Evolutionary conservation across 2,797 vertebrate genomes (phyloP), one percentile per base, ranked within the genome.

Genomic region (Anguilla anguilla): DNA sequence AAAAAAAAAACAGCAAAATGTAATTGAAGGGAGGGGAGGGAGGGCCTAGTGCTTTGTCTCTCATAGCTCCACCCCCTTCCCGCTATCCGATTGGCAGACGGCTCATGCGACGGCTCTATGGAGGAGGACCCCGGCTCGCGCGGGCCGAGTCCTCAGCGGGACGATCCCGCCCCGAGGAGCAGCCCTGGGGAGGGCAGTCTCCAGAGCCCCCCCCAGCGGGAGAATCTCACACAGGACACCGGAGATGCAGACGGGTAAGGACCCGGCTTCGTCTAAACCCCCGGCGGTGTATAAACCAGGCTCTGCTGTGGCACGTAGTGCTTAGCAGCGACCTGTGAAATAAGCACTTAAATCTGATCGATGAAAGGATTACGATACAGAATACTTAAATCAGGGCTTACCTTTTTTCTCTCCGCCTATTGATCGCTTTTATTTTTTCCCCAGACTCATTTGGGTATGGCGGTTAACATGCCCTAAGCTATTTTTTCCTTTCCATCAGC

Each of bases 61-160:
- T 1, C 43, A n/a, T 31, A 22, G 22, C 64, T n/a, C 11, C 31
- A 55, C 35, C 25, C 46, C 55, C 13, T 4, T n/a, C 13, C n/a
- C 74, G 49, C 49, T 84, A 49, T 51, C 57, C 28, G n/a, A 77
- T 55, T 15, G 39, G 19, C 82, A 89, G 81, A 51, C 74, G 85
- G 61, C 10, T 89, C 85, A 31, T 67, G n/a, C 22, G 57, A 35
- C 59, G 51, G 35, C 53, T 89, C 85, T 59, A n/a, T 43, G 55
- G 72, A 84, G 7, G 67, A 51, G 13, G 67, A 84, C 53, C 11
- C 67, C 7, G 6, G 51, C 61, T 22, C 25, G 17, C 17, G 15
- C 43, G 43, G 31, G 53, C 57, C 19, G 1, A 11, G 10, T 5
- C 22, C 28, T 22, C 51, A 2, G 6, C 25, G 39, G 49, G 51